phyloP scores from a whole-genome alignment of 2,113 vertebrate species.

The Sylvia atricapilla region DNA sequence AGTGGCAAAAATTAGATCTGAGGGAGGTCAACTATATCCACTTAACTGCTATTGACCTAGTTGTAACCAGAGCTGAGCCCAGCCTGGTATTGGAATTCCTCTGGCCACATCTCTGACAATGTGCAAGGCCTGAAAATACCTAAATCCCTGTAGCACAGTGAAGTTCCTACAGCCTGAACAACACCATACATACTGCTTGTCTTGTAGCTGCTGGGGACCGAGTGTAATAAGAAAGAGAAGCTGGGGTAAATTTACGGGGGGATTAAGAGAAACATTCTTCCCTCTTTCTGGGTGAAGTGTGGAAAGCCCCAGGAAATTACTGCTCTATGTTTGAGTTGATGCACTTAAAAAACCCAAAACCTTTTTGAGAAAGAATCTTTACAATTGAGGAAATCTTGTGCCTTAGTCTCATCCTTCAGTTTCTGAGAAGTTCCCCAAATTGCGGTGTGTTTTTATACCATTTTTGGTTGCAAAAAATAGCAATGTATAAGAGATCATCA shows the following conservation, averaged over 20 bases:
- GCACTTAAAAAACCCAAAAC: background rate
- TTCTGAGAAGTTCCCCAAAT: background rate
- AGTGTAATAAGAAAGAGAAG: background rate
- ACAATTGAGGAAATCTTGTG: background rate
- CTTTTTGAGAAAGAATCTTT: constrained; percentile 12
- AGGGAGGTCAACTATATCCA: constrained; percentile 31
- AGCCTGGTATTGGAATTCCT: background rate
- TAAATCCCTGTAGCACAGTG: background rate
- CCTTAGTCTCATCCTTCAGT: background rate
- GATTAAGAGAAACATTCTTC: constrained; percentile 28
- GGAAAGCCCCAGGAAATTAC: constrained; percentile 48
- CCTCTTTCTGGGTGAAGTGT: background rate
- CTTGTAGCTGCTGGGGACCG: background rate
- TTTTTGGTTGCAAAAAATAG: background rate
- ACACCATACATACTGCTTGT: background rate
- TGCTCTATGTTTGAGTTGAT: background rate
- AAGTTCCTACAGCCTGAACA: background rate
- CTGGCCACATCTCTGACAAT: background rate
- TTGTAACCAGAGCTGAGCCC: constrained; percentile 39
- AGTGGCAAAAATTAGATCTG: constrained; percentile 34
- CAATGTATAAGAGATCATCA: background rate
- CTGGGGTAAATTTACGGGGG: background rate
- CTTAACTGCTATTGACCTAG: constrained; percentile 32
- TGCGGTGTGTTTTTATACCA: background rate
- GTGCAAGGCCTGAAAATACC: background rate